Conservation (phyloP, 2,113 vertebrate genomes). For the Setophaga petechia region DNA sequence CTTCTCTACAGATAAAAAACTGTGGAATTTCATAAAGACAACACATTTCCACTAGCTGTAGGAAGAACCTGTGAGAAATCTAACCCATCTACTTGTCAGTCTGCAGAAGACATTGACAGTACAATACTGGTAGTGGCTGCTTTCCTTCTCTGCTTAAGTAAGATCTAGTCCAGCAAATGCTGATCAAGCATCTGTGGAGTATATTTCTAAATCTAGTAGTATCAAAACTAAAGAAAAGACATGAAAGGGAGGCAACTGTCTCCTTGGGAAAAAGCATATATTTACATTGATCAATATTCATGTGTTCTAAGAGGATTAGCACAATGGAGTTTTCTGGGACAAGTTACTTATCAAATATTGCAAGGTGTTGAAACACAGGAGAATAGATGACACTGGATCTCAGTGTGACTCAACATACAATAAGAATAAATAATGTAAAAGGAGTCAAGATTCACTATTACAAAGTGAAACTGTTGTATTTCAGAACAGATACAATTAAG, state of each 20-base stretch:
- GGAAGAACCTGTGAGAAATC: not conserved
- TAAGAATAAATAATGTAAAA: not conserved
- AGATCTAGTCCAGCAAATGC: not conserved
- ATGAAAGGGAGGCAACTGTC: not conserved
- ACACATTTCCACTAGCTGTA: not conserved
- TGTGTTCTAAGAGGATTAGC: not conserved
- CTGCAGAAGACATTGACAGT: not conserved
- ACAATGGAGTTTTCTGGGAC: not conserved
- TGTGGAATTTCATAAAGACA: not conserved
- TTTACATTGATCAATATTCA: not conserved
- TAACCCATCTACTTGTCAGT: not conserved
- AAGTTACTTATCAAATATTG: not conserved
- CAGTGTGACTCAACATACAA: not conserved
- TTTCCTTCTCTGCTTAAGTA: not conserved
- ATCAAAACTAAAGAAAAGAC: not conserved
- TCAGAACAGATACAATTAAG: not conserved
- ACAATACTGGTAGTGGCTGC: not conserved
- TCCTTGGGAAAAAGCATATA: not conserved
- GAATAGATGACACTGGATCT: not conserved
- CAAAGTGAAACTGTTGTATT: not conserved
- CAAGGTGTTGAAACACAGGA: not conserved
- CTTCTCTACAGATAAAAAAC: not conserved
- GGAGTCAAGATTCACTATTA: not conserved
- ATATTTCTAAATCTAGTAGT: not conserved
- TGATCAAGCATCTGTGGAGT: not conserved